Percentiles rank a stretch among this genome's conserved stretches.
These are phyloP conservation scores for Psittacula derbiana DNA, from an alignment of 2,797 vertebrate genomes.

Conservation along the genomic window DNA sequence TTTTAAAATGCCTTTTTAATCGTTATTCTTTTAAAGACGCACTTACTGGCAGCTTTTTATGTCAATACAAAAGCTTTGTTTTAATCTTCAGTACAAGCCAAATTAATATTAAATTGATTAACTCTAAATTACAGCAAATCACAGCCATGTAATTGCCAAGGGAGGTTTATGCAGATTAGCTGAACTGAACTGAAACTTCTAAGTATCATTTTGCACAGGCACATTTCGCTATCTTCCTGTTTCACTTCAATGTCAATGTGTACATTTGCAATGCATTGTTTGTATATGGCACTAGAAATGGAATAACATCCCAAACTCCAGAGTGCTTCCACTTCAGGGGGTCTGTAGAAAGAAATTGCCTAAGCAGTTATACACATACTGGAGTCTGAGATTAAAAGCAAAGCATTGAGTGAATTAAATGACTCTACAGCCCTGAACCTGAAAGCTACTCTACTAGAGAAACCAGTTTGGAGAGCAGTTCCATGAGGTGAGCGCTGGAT, in stretches of 20 bases:
- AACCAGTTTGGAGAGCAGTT: background rate
- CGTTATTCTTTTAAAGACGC: background rate
- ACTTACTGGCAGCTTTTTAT: conserved; percentile 18
- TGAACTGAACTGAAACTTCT: background rate
- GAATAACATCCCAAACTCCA: background rate
- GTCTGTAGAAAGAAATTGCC: conserved; percentile 11
- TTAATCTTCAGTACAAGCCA: background rate
- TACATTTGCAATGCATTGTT: background rate
- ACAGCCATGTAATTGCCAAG: background rate
- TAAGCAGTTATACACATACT: background rate
- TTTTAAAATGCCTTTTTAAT: background rate
- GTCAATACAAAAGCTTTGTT: conserved; percentile 24
- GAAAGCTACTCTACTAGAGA: background rate
- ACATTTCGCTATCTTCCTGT: background rate
- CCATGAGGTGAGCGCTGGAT: background rate
- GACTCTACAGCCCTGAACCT: background rate
- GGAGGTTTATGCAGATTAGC: background rate
- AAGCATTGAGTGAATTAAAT: background rate
- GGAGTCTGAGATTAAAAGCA: background rate
- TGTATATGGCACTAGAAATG: conserved; percentile 45
- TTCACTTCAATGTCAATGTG: background rate
- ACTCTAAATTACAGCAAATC: conserved; percentile 26
- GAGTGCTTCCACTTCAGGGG: background rate
- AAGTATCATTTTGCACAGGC: background rate
- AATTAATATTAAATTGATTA: conserved; percentile 8